Evolutionary conservation across 2,113 vertebrate species (phyloP).

Genomic region (Euleptes europaea): DNA sequence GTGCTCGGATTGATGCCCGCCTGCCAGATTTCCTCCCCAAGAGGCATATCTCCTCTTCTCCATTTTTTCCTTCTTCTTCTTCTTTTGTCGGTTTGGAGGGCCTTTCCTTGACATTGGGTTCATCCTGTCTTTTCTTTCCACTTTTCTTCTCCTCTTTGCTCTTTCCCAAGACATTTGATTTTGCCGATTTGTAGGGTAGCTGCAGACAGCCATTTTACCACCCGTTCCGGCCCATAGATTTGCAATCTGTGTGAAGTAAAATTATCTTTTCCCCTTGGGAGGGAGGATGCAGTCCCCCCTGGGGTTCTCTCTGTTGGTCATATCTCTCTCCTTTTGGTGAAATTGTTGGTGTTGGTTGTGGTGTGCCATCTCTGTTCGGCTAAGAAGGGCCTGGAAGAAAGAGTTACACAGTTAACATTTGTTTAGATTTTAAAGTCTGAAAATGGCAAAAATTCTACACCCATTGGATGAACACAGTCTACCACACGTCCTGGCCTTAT

Average conservation of each 20-base stretch:
- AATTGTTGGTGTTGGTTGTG: background rate
- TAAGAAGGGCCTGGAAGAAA: background rate
- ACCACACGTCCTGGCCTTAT: background rate
- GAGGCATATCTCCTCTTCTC: background rate
- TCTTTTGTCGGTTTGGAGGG: constrained; percentile 38
- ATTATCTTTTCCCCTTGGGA: background rate
- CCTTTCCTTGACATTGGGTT: background rate
- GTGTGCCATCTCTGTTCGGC: background rate
- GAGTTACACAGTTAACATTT: background rate
- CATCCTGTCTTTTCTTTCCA: background rate
- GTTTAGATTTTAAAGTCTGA: background rate
- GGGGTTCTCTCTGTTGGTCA: background rate
- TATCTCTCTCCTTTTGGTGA: background rate
- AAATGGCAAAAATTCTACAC: background rate
- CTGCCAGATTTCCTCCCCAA: background rate
- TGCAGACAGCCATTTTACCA: background rate
- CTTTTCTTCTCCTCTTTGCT: accelerated
- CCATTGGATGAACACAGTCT: background rate
- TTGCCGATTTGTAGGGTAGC: background rate
- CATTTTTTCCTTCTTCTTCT: background rate
- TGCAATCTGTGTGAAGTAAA: background rate
- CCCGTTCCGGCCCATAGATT: background rate
- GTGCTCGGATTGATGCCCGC: accelerated
- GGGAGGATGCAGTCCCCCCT: background rate
- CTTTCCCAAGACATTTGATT: background rate